Base-by-base conservation (phyloP, 2,797 vertebrate species). In the Gorsachius magnificus region DNA sequence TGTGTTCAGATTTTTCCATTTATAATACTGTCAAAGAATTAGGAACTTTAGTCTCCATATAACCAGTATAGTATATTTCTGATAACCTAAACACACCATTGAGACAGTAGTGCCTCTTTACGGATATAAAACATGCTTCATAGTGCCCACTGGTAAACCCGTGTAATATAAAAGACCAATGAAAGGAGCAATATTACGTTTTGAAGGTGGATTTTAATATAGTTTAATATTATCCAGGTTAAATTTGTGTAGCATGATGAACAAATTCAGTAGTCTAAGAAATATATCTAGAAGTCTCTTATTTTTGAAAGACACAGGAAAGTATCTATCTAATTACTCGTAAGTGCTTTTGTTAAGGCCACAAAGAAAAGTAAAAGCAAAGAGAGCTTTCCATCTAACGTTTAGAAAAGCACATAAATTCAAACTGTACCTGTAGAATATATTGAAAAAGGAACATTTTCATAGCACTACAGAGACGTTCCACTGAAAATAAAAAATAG, bases 161-260 rank as follows among this genome's bases (percentile, higher is more conserved):
- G 2, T 53, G 8, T 15, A 63, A 57, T 15, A 72, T 14, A 56
- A 85, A 83, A 86, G 8, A 60, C 16, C 25, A 72, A 79, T 7
- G 11, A 83, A 78, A 63, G 7, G 18, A 81, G 13, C 25, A 65
- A 7, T 36, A 45, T 13, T n/a, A 82, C 6, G 2, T 50, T 82
- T 93, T 64, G 36, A 58, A 58, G 8, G 20, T 72, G 61, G 46
- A 45, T 80, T 97, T 98, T 97, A 98, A 94, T 98, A 77, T 85
- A 48, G 25, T 85, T 94, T 91, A 68, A 65, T 68, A 41, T 60
- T 66, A 84, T 93, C 83, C 46, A 89, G 91, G 51, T 95, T 96
- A 96, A 63, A 94, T 82, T 57, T 93, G 60, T 84, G 38, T 36
- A 93, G 18, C 78, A 89, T 38, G 60, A 92, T 41, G 65, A 91